Evolutionary conservation across 2,888 invertebrate genomes (phyloP), one percentile per base, ranked within the genome.

Genomic region (Ypsolopha scabrella): DNA sequence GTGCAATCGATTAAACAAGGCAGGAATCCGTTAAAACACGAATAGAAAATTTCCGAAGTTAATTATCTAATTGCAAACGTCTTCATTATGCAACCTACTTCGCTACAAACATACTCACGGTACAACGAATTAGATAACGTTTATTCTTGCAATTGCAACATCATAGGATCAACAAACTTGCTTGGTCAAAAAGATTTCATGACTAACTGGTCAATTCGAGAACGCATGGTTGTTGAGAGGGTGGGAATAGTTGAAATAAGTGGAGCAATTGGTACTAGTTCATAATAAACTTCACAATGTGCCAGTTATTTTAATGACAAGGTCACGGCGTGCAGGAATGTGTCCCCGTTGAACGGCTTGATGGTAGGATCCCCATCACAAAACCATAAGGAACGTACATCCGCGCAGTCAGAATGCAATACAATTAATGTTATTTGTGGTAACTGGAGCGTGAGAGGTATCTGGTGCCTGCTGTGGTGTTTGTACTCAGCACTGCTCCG

Each of bases 371-470:
- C 24, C 62, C 62, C 57, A 70, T 34, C 10, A 39, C 49, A 49
- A 33, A 49, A 44, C 35, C 50, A 35, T 7, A 13, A 35, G 44
- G 38, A 39, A 41, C 49, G n/a, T 43, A 52, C 69, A 75, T 71
- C 68, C 68, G 68, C 60, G 43, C 67, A 64, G 62, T 56, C 57
- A 74, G 75, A 77, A 77, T 71, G 74, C 71, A 79, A 74, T 64
- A 82, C 73, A 80, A 82, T 81, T 76, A 76, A 72, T 75, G 74
- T 70, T 75, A 54, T 83, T 80, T 72, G 74, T 67, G 71, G 68
- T 75, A 85, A 85, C 72, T 83, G 75, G 85, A 82, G 83, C 85
- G 83, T 85, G 83, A 80, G 83, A 83, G 74, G 81, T 77, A 80
- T 81, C 74, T 73, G 68, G 60, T 36, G 70, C 44, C 41, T 67